Evolutionary conservation across 2,113 vertebrate genomes (phyloP).

Genomic region (Phrynosoma blainvillii): DNA sequence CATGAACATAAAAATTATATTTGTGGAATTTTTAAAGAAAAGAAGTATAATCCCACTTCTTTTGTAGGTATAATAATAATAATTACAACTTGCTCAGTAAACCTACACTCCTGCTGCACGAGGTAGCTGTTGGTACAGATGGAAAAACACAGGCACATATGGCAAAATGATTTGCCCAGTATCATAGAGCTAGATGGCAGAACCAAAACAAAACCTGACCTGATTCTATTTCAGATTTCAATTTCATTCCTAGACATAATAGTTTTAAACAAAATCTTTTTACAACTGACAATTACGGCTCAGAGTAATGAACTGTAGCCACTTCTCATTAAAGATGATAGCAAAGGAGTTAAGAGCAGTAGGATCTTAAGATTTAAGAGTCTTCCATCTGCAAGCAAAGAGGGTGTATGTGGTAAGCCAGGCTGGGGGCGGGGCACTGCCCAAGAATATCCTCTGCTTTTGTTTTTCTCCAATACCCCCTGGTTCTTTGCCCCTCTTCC

Average conservation of each 20-base stretch:
- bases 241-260: conserved; percentile 16
- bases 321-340: conserved; percentile 37
- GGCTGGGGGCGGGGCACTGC: too few species aligned
- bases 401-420: too few species aligned
- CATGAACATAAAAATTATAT: conserved; percentile 14
- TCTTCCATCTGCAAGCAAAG: too few species aligned
- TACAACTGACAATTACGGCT: conserved; percentile 29
- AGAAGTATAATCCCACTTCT: conserved; percentile 12
- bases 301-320: conserved; percentile 45
- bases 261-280: conserved; percentile 30
- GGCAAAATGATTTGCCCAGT: conserved; percentile 68
- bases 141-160: conserved; percentile 69
- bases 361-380: too few species aligned
- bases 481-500: too few species aligned
- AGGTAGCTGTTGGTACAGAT: conserved; percentile 73
- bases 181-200: conserved; percentile 55
- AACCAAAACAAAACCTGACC: conserved; percentile 45
- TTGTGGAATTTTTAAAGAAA: conserved; percentile 32
- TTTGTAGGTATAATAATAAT: background rate
- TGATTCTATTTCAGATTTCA: conserved; percentile 37
- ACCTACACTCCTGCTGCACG: conserved; percentile 59
- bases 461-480: too few species aligned
- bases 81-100: conserved; percentile 10
- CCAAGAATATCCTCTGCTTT: too few species aligned
- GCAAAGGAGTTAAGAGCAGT: background rate